Evolutionary conservation across 2,113 vertebrate species (phyloP), one percentile per base, ranked within the genome.

Genomic region (Dasyornis broadbenti): DNA sequence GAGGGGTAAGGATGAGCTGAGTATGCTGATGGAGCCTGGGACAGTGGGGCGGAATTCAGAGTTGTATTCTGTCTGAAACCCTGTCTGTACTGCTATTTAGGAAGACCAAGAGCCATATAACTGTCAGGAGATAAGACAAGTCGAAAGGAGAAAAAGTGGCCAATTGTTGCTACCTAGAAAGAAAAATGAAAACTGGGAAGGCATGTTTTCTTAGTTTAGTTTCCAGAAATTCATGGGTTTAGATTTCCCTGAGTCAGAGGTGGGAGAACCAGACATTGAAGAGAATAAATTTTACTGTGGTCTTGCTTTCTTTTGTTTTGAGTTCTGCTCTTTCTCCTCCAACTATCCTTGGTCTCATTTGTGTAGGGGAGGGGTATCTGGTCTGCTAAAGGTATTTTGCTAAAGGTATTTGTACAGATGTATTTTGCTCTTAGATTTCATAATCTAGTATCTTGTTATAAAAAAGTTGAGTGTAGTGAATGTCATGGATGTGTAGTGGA

Each of bases 1-100:
- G 99, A 99, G 99, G 98, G 96, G 99, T 99, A 98, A 97, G 98
- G n/a, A 33, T 52, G 39, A 79, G 15, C 28, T 57, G 31, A 84
- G 53, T 27, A 44, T 59, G 13, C 35, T 79, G n/a, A 26, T 82
- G 59, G 69, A 66, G 20, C 2, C 70, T 76, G 26, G 14, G 63
- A 6, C 47, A 23, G 6, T 5, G 16, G 15, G 40, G 9, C 5
- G 20, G 70, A 64, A 6, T 82, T 79, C 33, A 47, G 30, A 44
- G 44, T 37, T 28, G 10, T 89, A 11, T 57, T 71, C 6, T 11
- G 0, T 52, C 37, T 87, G 57, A 87, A 87, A 76, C 26, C 19
- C n/a, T 82, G 37, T 9, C 31, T 71, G 31, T 72, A 20, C 44
- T 72, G 45, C 57, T 90, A 0, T 44, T 61, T 54, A 45, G 49